Evolutionary conservation across 2,113 vertebrate genomes (phyloP), one percentile per base, ranked within the genome.

Genomic region (Capreolus pygargus): DNA sequence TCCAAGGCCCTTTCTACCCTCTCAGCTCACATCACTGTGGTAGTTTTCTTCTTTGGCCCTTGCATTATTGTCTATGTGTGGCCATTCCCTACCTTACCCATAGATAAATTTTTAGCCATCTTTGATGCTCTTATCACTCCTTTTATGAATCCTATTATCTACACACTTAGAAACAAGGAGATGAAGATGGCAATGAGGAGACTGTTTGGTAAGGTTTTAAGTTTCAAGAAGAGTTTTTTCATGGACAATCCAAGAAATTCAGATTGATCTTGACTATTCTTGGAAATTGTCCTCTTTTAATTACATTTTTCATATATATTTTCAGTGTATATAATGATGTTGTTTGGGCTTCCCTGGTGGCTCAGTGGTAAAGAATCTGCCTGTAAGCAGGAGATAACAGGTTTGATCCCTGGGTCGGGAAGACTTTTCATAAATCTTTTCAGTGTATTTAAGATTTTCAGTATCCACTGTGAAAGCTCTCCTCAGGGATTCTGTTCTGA

Each of bases 71-170:
- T 97, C 13, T 97, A 98, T 83, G 98, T 97, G 89, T 97, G 96
- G 98, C 97, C 97, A 60, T 97, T 97, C 17, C 96, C 97, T 28
- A 95, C 92, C 15, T 93, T 98, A 89, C 94, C 96, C 17, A 93
- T 98, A 93, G 98, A 98, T 78, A 97, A 97, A 89, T 97, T 97
- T 95, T 89, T 97, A 97, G 97, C 97, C 28, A 93, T 98, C 10
- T 97, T 98, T 91, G 95, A 97, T 96, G 94, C 0, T 33, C 45
- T 97, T 45, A 97, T 97, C 15, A 96, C 98, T 57, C 96, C 97
- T 91, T 91, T 86, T 47, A 95, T 98, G 98, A 97, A 97, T 91
- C 97, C 97, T 70, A 15, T 98, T 76, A 97, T 98, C 13, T 98
- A 97, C 16, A 97, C 95, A 2, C 23, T 98, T 76, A 76, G 70